These are phyloP conservation scores for Agrochola lota DNA, from an alignment of 2,888 invertebrate genomes.

Conservation along the genomic window DNA sequence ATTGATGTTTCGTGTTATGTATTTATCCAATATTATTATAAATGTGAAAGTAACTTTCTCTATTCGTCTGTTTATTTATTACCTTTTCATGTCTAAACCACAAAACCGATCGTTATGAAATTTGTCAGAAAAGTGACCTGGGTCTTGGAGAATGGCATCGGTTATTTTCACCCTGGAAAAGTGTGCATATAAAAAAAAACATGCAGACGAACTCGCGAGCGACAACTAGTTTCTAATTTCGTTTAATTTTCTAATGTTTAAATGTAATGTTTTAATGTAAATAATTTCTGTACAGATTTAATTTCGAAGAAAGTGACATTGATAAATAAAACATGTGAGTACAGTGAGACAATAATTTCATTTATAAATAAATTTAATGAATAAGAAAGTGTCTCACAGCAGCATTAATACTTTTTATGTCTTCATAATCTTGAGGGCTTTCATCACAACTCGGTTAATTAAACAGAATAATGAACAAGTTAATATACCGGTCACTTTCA, in stretches of 20 bases:
- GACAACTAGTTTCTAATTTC: not conserved
- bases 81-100: not conserved
- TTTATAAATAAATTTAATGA: not conserved
- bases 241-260: not conserved
- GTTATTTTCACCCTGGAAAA: too few relatives aligned
- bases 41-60: not conserved
- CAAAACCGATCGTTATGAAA: not conserved
- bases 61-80: not conserved
- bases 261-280: not conserved
- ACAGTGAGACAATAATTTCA: not conserved
- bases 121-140: too few relatives aligned
- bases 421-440: conserved; percentile 28
- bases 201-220: not conserved
- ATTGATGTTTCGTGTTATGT: not conserved
- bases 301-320: not conserved
- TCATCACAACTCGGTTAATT: conserved; percentile 28
- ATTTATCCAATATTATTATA: not conserved
- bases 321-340: not conserved
- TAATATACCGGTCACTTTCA: not conserved
- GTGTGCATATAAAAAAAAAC: too few relatives aligned
- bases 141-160: not conserved
- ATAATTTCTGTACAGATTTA: not conserved
- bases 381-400: not conserved
- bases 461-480: conserved; percentile 5
- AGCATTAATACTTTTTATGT: conserved; percentile 20